Base-by-base conservation (phyloP, 2,888 invertebrate species). In the Leptopterna dolabrata region DNA sequence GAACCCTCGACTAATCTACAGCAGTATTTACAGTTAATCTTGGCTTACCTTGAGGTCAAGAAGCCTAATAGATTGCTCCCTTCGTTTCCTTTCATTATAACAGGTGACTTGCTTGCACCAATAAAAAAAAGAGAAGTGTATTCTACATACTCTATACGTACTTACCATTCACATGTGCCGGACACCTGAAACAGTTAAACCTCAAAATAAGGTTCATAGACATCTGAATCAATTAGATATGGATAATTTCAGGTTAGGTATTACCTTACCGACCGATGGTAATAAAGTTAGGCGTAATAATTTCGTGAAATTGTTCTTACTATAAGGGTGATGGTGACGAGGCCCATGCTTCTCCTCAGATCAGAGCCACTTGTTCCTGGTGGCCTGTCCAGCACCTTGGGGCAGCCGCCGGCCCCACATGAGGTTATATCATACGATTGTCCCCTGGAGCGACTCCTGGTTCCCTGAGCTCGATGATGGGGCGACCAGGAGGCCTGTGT, bases 341-440 rank as follows among this genome's bases (percentile, higher is more conserved):
- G 85, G 85, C 85, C 45, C 85, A 85, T 76, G 85, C 76, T 85
- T 85, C 76, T 51, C 76, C 30, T 73, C 83, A 76, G 89, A 88
- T 94, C 94, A 95, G 91, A 94, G 94, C 94, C 95, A 95, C 92
- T 94, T 95, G 91, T 95, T 96, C 92, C 95, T 94, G 19, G 87
- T 41, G 30, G 82, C 30, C 19, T 76, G 82, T 43, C 87, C 87
- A 91, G 94, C 93, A 90, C 95, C 95, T 92, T 96, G 95, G 93
- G 96, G 95, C 92, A 95, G 94, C 93, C 96, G 95, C 93, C 96
- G 96, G 94, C 96, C 96, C 96, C 96, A 96, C 96, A 96, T 96
- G 89, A 96, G 95, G 94, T 96, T 95, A 94, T 97, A 97, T 97
- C 96, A 97, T 96, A 97, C 97, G 93, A 97, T 96, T 91, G 97